phyloP scores from a whole-genome alignment of 2,888 invertebrate genomes.

The Cyaniris semiargus region DNA sequence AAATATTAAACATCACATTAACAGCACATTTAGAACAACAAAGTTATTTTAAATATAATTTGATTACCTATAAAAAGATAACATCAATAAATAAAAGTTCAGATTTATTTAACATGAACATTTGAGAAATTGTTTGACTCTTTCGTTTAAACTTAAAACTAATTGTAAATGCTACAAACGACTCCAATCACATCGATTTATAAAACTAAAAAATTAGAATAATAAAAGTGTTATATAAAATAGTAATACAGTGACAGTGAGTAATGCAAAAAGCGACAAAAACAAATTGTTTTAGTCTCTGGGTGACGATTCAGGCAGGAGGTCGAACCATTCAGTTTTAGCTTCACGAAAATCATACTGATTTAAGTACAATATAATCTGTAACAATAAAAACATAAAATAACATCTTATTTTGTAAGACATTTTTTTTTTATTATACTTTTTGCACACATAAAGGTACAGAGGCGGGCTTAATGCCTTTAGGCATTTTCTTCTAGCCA shows the following conservation, averaged over 20 bases:
- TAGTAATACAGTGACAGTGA: slow-evolving; percentile 33
- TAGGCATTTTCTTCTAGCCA: no score
- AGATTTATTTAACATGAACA: neutral
- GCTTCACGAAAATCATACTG: slow-evolving; percentile 85
- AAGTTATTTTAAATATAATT: slow-evolving; percentile 18
- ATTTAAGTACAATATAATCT: slow-evolving; percentile 83
- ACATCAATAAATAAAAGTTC: slow-evolving; percentile 27
- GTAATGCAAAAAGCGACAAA: slow-evolving; percentile 27
- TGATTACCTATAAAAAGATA: neutral
- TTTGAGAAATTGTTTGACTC: neutral
- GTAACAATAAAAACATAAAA: slow-evolving; percentile 47
- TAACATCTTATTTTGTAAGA: neutral
- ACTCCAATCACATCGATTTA: slow-evolving; percentile 1
- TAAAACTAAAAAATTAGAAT: neutral
- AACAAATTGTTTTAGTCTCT: slow-evolving; percentile 54
- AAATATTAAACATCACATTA: slow-evolving; percentile 2
- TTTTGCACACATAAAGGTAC: no score
- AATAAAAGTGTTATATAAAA: slow-evolving; percentile 25
- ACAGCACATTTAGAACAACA: neutral
- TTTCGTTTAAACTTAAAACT: neutral
- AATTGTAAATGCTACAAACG: neutral
- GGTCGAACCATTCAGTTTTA: slow-evolving; percentile 86
- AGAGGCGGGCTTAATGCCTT: no score
- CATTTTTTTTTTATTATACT: no score
- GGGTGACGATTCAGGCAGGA: slow-evolving; percentile 79